A percentile compares a stretch with the other conserved stretches of the same genome.
Conservation (phyloP, 2,888 invertebrate species). For the Morpho helenor region DNA sequence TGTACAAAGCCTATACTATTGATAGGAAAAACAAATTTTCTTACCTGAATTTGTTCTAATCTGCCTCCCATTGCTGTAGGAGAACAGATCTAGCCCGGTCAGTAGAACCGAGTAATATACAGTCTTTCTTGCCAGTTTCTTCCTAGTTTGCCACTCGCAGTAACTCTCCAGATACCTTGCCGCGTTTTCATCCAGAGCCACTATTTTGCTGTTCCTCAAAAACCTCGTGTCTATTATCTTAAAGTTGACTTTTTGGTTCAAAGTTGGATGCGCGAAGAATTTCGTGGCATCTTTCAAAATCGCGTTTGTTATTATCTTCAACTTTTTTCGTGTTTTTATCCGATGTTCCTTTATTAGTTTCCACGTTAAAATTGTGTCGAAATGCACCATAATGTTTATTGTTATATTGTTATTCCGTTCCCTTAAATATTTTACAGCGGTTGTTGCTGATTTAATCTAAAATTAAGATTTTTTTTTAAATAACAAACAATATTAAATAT, state of each 20-base stretch:
- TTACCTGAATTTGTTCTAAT: slow-evolving; percentile 51
- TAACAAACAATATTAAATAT: neutral
- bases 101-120: slow-evolving; percentile 58
- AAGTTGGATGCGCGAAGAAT: slow-evolving; percentile 39
- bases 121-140: slow-evolving; percentile 38
- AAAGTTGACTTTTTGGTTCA: slow-evolving; percentile 50
- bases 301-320: slow-evolving; percentile 41
- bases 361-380: slow-evolving; percentile 46
- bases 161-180: slow-evolving; percentile 59
- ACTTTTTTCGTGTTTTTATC: slow-evolving; percentile 37
- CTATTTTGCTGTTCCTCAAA: slow-evolving; percentile 40
- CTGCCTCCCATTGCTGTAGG: slow-evolving; percentile 41
- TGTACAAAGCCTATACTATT: too few species aligned
- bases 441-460: slow-evolving; percentile 10
- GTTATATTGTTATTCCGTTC: slow-evolving; percentile 31
- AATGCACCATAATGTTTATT: slow-evolving; percentile 54
- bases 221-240: slow-evolving; percentile 48
- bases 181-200: slow-evolving; percentile 45
- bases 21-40: neutral
- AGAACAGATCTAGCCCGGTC: slow-evolving; percentile 58
- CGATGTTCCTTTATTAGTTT: slow-evolving; percentile 38
- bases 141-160: slow-evolving; percentile 54
- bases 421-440: slow-evolving; percentile 19
- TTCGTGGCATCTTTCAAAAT: slow-evolving; percentile 48
- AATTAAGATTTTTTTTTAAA: too few species aligned